These are phyloP conservation scores for Drosophila paramelanica DNA, from an alignment of 2,888 invertebrate genomes.

Conservation along the genomic window DNA sequence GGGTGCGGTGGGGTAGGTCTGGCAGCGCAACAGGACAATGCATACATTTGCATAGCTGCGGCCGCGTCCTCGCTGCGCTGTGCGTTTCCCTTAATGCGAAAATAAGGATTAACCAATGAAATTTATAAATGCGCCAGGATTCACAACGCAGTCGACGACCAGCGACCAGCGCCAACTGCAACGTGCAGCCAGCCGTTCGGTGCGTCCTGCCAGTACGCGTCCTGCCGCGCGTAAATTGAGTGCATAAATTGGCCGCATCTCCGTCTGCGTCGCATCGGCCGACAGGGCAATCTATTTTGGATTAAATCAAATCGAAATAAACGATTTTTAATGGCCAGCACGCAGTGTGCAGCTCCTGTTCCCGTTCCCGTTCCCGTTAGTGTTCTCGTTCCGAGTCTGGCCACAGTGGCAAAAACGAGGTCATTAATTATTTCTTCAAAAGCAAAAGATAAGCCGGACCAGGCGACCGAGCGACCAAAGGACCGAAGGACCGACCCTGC, in stretches of 20 bases:
- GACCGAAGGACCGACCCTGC: conserved; percentile 33
- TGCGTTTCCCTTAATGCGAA: conserved; percentile 71
- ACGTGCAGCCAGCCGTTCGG: conserved; percentile 15
- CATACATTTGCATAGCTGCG: conserved; percentile 73
- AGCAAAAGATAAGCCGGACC: conserved; percentile 81
- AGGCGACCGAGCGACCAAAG: conserved; percentile 38
- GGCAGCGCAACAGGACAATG: conserved; percentile 73
- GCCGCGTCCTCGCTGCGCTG: conserved; percentile 16
- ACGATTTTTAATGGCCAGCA: conserved; percentile 84
- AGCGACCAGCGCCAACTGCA: neutral
- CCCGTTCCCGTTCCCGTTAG: neutral
- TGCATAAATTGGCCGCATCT: conserved; percentile 78
- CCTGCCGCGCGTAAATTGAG: conserved; percentile 72
- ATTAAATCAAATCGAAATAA: conserved; percentile 85
- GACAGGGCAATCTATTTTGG: conserved; percentile 83
- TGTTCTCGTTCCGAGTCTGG: conserved; percentile 17
- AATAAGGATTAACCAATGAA: conserved; percentile 84
- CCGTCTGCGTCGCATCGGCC: conserved; percentile 37
- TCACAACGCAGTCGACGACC: neutral
- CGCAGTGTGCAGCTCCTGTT: conserved; percentile 24
- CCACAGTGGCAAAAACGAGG: conserved; percentile 83
- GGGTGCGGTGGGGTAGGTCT: neutral
- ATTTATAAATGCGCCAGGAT: conserved; percentile 83
- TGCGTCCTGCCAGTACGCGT: neutral
- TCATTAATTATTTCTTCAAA: conserved; percentile 85